Percentiles rank a stretch among this genome's conserved stretches.
Conservation (phyloP, 1,140 invertebrate genomes). For the Muscidifurax raptorellus region DNA sequence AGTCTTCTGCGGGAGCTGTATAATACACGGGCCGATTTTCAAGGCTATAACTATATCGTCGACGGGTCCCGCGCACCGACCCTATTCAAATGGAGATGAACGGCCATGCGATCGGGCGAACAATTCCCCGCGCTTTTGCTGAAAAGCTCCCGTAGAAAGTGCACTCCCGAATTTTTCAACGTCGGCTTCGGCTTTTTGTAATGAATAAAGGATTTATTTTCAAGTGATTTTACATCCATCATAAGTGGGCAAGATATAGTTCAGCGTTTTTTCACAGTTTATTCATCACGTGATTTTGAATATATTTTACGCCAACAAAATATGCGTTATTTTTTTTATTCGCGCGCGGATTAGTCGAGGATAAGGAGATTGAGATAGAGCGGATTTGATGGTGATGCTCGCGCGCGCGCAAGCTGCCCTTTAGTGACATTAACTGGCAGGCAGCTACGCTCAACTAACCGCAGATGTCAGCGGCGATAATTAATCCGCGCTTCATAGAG, state of each 20-base stretch:
- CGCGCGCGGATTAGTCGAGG: neutral
- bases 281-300: neutral
- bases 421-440: conserved; percentile 60
- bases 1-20: neutral
- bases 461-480: conserved; percentile 65
- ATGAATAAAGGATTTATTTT: neutral
- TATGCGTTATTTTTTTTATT: neutral
- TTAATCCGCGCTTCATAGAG: conserved; percentile 63
- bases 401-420: neutral
- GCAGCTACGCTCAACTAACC: conserved; percentile 61
- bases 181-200: neutral
- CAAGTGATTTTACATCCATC: neutral
- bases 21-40: conserved; percentile 10
- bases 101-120: neutral
- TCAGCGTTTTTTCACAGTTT: no score
- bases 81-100: conserved; percentile 14
- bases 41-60: neutral
- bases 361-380: neutral
- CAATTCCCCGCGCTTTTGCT: neutral
- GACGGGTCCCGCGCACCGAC: neutral
- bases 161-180: neutral
- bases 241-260: neutral
- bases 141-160: neutral
- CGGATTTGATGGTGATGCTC: conserved; percentile 41
- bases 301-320: neutral